phyloP scores from a whole-genome alignment of 2,797 vertebrate species.

The Acestrorhynchus altus region DNA sequence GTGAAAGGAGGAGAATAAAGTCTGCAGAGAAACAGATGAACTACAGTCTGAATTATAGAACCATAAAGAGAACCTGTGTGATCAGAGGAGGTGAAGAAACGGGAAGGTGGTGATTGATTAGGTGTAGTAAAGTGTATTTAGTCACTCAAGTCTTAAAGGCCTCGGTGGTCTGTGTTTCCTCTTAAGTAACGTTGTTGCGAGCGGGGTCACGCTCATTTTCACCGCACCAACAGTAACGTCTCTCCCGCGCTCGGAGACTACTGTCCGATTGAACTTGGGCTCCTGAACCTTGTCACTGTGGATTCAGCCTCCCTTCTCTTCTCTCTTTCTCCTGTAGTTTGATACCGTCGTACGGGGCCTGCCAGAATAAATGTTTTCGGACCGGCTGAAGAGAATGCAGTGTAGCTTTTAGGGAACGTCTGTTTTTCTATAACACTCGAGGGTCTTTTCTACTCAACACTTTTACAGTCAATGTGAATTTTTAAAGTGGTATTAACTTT shows the following conservation, averaged over 20 bases:
- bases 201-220: slow-evolving; percentile 28
- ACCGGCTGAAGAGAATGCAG: slow-evolving; percentile 48
- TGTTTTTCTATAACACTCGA: slow-evolving; percentile 58
- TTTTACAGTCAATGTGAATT: slow-evolving; percentile 72
- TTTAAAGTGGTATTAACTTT: slow-evolving; percentile 62
- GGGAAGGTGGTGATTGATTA: no score
- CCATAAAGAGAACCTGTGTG: no score
- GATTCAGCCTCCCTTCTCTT: background rate
- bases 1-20: no score
- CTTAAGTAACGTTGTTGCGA: slow-evolving; percentile 19
- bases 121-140: background rate
- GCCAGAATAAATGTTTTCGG: slow-evolving; percentile 52
- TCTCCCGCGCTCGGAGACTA: slow-evolving; percentile 37
- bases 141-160: slow-evolving; percentile 23
- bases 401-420: slow-evolving; percentile 48
- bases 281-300: slow-evolving; percentile 43
- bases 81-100: no score
- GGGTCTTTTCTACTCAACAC: slow-evolving; percentile 65
- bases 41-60: no score
- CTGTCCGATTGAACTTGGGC: background rate
- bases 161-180: slow-evolving; percentile 23
- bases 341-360: slow-evolving; percentile 50
- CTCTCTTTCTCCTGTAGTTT: slow-evolving; percentile 20
- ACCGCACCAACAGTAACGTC: background rate
- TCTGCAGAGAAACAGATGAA: no score